phyloP scores from a whole-genome alignment of 2,113 vertebrate species.

The Regulus satrapa region DNA sequence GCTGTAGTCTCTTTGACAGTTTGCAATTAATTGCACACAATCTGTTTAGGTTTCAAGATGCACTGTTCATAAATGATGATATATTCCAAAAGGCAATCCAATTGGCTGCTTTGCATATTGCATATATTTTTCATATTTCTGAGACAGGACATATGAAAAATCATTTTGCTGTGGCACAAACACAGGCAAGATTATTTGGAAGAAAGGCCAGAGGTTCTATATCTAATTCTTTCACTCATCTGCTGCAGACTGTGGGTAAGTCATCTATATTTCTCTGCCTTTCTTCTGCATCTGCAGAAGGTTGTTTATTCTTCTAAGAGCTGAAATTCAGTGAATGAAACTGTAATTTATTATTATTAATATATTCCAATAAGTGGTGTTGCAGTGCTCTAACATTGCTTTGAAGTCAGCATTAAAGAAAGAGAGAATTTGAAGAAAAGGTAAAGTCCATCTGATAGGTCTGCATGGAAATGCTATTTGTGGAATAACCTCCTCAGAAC shows the following conservation, averaged over 20 bases:
- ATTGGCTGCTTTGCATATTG: constrained; percentile 45
- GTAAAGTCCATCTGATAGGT: not conserved
- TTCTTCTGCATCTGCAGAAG: not conserved
- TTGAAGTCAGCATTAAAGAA: not conserved
- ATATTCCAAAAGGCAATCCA: constrained; percentile 40
- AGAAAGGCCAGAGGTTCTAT: constrained; percentile 30
- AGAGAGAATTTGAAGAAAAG: not conserved
- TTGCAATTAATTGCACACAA: constrained; percentile 52
- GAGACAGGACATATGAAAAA: constrained; percentile 34
- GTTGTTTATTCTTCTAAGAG: constrained; percentile 11
- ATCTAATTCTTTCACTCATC: constrained; percentile 13
- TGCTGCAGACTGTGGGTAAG: not conserved
- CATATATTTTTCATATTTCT: constrained; percentile 47
- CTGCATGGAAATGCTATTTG: not conserved
- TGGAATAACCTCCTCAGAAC: not conserved
- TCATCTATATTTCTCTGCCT: constrained; percentile 5
- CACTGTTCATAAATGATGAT: constrained; percentile 37
- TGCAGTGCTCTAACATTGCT: not conserved
- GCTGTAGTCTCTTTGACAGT: constrained; percentile 36
- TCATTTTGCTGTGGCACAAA: constrained; percentile 26
- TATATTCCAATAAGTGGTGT: constrained; percentile 4
- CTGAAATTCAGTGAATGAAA: constrained; percentile 13
- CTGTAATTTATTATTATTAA: constrained; percentile 16
- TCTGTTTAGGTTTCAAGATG: constrained; percentile 48
- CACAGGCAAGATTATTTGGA: not conserved